Evolutionary conservation across 2,888 invertebrate genomes (phyloP), one percentile per base, ranked within the genome.

Genomic region (Nysson spinosus): DNA sequence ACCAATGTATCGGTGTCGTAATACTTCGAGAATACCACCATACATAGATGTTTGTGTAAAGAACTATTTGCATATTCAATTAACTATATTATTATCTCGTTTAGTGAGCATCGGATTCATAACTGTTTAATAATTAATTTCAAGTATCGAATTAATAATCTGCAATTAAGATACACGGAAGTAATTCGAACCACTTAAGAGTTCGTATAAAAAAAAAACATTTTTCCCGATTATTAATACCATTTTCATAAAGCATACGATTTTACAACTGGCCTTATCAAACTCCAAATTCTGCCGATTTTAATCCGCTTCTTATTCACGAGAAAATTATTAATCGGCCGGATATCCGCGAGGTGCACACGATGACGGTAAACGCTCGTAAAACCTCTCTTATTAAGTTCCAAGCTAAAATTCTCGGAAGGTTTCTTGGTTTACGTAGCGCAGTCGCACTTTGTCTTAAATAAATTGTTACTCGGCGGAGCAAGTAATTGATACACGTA

Each of bases 401-500:
- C 20, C 30, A 17, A 20, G 35, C 49, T 52, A 66, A 54, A 66
- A 50, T 56, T 62, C 28, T 52, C 35, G 19, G 47, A 54, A 30
- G 42, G 17, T 34, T 42, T 52, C 34, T 24, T 44, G 16, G n/a
- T 4, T 20, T 32, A 32, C 19, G 37, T 7, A 6, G 28, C 32
- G 49, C 43, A 28, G 43, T 62, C 28, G 30, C 44, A 40, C 61
- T 39, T 71, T 35, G 22, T 16, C 30, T 52, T 49, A 61, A 73
- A 69, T 74, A 54, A n/a, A 74, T 69, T 49, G 47, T 65, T 51
- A 50, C 60, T 66, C 56, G 43, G 58, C 37, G 56, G 55, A 72
- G 64, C 64, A 55, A 60, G 58, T 52, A 62, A n/a, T n/a, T n/a
- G 37, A 22, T 44, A 56, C 9, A 14, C 30, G 34, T 17, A 11